These are phyloP conservation scores for Umimayanthus kanabou DNA, from an alignment of 92 coral and sea anemone species.

Conservation along the genomic window DNA sequence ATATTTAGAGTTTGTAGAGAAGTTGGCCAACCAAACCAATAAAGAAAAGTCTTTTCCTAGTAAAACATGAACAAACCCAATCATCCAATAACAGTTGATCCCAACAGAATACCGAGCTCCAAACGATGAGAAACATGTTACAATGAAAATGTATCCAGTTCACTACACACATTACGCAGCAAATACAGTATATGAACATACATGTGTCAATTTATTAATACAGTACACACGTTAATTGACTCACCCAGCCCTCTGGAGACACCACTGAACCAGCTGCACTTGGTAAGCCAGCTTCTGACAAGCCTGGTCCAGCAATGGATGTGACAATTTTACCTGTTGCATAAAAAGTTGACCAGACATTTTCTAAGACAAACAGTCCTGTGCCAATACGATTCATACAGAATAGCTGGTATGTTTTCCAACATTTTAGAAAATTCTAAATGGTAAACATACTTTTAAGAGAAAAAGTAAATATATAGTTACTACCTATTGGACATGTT, in stretches of 20 bases:
- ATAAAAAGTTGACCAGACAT: background rate
- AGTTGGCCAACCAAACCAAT: too few relatives aligned
- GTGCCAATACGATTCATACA: background rate
- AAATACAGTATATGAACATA: background rate
- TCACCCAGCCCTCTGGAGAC: conserved; percentile 88
- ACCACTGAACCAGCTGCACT: conserved; percentile 97
- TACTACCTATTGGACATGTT: too few relatives aligned
- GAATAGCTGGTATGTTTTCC: background rate
- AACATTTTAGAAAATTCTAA: too few relatives aligned
- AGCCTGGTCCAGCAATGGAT: conserved; percentile 87
- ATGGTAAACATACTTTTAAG: too few relatives aligned
- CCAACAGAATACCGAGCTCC: too few relatives aligned
- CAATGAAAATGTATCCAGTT: background rate
- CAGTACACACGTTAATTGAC: conserved; percentile 2
- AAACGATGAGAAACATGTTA: too few relatives aligned
- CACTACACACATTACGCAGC: background rate
- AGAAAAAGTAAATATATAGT: too few relatives aligned
- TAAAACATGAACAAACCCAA: too few relatives aligned
- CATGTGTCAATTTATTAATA: too few relatives aligned
- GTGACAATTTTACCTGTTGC: conserved; percentile 55
- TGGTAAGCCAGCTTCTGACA: conserved; percentile 96
- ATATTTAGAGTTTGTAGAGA: too few relatives aligned
- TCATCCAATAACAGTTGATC: too few relatives aligned
- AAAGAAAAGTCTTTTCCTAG: too few relatives aligned
- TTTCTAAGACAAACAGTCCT: background rate